Evolutionary conservation across 2,888 invertebrate species (phyloP).

Genomic region (Pocota personata): DNA sequence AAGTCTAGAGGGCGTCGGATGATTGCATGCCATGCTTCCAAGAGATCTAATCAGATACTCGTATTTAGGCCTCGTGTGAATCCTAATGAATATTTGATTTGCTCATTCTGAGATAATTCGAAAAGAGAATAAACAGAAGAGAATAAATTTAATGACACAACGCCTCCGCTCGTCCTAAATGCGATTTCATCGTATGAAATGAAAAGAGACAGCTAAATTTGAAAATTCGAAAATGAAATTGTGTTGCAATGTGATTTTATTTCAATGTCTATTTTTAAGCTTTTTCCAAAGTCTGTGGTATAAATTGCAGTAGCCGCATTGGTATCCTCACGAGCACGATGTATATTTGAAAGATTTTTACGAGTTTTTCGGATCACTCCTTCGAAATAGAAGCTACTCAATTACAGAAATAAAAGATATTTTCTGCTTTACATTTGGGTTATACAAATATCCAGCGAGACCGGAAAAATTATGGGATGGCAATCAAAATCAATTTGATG

Average conservation of each 20-base stretch:
- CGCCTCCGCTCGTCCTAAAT: conserved; percentile 46
- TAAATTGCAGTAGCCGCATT: conserved; percentile 40
- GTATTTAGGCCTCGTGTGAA: not conserved
- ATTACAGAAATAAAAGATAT: conserved; percentile 8
- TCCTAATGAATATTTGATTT: conserved; percentile 38
- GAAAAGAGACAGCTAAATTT: not conserved
- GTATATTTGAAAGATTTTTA: conserved; percentile 23
- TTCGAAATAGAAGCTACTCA: conserved; percentile 23
- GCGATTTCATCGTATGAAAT: not conserved
- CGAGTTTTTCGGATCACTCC: conserved; percentile 12
- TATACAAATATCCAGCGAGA: not conserved
- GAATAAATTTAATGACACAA: conserved; percentile 46
- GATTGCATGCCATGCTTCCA: conserved; percentile 22
- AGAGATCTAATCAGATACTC: conserved; percentile 34
- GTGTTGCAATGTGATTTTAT: conserved; percentile 30
- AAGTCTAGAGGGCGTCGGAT: conserved; percentile 1
- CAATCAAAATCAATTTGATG: conserved; percentile 11
- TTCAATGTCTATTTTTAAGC: conserved; percentile 37
- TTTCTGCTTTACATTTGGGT: conserved; percentile 19
- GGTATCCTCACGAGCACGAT: conserved; percentile 18
- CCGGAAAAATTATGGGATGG: not conserved
- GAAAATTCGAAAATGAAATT: conserved; percentile 21
- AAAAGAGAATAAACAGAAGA: not conserved
- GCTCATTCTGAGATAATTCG: not conserved
- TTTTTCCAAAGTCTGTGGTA: conserved; percentile 6